A percentile compares a stretch with the other conserved stretches of the same genome.
phyloP scores from a whole-genome alignment of 1,140 invertebrate genomes.

The Bombus soroeensis region DNA sequence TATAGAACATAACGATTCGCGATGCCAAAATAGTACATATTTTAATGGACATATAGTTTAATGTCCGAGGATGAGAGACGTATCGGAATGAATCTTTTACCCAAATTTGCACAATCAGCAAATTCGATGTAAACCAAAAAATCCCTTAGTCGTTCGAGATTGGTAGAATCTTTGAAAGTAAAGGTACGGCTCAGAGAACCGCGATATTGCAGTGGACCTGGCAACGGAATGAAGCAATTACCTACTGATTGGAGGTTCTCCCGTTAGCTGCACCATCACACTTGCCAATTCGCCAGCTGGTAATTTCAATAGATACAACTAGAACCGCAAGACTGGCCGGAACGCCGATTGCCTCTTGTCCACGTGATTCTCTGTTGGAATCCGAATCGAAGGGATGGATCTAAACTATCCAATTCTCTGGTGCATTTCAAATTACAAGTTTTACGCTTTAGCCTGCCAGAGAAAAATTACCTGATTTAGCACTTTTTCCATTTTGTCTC shows the following conservation, averaged over 20 bases:
- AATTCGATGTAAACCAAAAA: neutral
- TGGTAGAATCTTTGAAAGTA: slow-evolving; percentile 14
- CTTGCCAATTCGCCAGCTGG: slow-evolving; percentile 75
- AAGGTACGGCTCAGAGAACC: slow-evolving; percentile 36
- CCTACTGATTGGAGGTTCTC: slow-evolving; percentile 73
- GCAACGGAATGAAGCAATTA: slow-evolving; percentile 75
- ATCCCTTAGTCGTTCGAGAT: neutral
- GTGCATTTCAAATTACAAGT: slow-evolving; percentile 52
- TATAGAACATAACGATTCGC: no score
- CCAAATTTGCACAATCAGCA: neutral
- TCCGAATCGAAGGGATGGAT: slow-evolving; percentile 15
- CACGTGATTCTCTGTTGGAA: slow-evolving; percentile 59
- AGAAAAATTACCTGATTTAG: neutral
- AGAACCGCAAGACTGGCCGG: slow-evolving; percentile 66
- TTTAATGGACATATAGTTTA: neutral
- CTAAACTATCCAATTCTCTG: slow-evolving; percentile 42
- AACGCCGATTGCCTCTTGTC: slow-evolving; percentile 70
- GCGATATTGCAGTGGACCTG: slow-evolving; percentile 66
- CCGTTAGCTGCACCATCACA: slow-evolving; percentile 78
- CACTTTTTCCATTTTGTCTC: no score
- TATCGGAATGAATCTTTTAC: neutral
- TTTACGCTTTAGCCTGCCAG: slow-evolving; percentile 3
- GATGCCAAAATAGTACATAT: no score
- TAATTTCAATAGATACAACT: slow-evolving; percentile 75
- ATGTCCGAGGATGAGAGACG: no score